Percentiles rank a stretch among this genome's conserved stretches.
These are phyloP conservation scores for Chaenogobius annularis DNA, from an alignment of 2,113 vertebrate species.

Conservation along the genomic window DNA sequence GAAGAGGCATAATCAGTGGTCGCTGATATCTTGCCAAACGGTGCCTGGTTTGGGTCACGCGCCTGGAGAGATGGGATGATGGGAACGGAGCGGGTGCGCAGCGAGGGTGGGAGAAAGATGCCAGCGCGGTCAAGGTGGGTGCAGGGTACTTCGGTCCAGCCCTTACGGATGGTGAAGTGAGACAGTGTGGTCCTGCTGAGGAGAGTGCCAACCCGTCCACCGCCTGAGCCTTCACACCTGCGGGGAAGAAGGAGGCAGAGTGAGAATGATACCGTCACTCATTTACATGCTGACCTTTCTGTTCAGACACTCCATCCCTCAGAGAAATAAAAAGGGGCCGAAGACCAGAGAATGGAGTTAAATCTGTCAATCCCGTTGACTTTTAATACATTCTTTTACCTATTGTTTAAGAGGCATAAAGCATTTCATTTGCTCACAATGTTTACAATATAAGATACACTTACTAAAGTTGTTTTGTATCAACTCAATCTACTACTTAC, in stretches of 20 bases:
- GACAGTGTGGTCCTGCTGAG: constrained; percentile 63
- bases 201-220: constrained; percentile 48
- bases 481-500: too few species aligned
- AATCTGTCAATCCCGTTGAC: constrained; percentile 4
- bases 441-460: neutral
- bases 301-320: constrained; percentile 19
- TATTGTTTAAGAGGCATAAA: neutral
- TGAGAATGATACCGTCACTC: constrained; percentile 32
- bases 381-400: constrained; percentile 17
- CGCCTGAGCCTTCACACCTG: constrained; percentile 65
- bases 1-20: constrained; percentile 15
- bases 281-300: constrained; percentile 44
- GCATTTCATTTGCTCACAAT: neutral
- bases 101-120: constrained; percentile 46
- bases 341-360: constrained; percentile 9
- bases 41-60: constrained; percentile 65
- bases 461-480: neutral
- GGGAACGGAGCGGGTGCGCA: constrained; percentile 76
- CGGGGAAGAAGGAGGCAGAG: constrained; percentile 26
- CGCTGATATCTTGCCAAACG: constrained; percentile 16
- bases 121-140: constrained; percentile 70
- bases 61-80: constrained; percentile 83
- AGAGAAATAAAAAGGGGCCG: constrained; percentile 6
- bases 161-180: constrained; percentile 59
- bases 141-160: constrained; percentile 73